Evolutionary conservation across 2,888 invertebrate genomes (phyloP), one percentile per base, ranked within the genome.

Genomic region (Mesochorus sp.): DNA sequence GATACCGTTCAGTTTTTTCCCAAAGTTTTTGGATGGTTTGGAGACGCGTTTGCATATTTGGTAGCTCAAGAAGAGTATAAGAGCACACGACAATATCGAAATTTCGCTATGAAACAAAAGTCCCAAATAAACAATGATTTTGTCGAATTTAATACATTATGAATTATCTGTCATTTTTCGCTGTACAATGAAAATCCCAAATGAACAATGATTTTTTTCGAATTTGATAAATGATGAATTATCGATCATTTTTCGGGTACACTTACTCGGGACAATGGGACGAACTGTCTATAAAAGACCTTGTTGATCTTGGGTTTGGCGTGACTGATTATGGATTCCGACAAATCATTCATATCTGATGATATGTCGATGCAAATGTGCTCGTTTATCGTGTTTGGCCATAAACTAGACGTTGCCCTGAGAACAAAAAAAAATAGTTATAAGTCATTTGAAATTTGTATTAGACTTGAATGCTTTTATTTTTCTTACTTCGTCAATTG

Each of bases 311-410:
- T 91, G 80, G 93, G 90, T 72, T 93, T 92, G 17, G 94, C 93
- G 79, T 94, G 93, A 19, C 94, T 94, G 14, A 96, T 87, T 59
- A 98, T 93, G 0, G 94, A 90, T 76, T 95, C 93, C 0, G 97
- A 94, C 6, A 98, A 88, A 83, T 97, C 95, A 84, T 96, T 96
- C 96, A 98, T 98, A 19, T 94, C 92, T 0, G 92, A 87, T 0
- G 97, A 97, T 3, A 94, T 91, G 86, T 99, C 99, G 0, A 98
- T 95, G 88, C 96, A 95, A 83, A 95, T 95, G 88, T 96, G 96
- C 91, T 99, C 98, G 85, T 93, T 94, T 28, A 98, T 92, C 17
- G 93, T 90, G 0, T 93, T 91, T 5, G 92, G 92, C 97, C 97
- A 99, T 12, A 93, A 92, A 2, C 92, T 89, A 84, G 95, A 94